Evolutionary conservation across 2,113 vertebrate genomes (phyloP), one percentile per base, ranked within the genome.

Genomic region (Indicator maculatus): DNA sequence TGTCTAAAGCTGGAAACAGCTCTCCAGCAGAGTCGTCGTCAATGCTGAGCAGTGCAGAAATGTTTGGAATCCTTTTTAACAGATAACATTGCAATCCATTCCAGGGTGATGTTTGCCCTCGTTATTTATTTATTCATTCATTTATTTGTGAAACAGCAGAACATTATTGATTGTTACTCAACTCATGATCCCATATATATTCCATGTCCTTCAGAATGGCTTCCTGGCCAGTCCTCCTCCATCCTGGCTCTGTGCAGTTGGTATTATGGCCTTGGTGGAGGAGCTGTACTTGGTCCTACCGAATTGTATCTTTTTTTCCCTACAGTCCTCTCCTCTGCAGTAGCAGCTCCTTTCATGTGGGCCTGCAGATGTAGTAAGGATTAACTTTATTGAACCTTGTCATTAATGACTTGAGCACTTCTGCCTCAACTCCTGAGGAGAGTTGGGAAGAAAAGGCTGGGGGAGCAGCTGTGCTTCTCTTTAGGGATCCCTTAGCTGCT

Each of bases 91-190:
- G 47, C 53, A 65, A 60, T 89, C 27, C 44, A 50, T 79, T 87
- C 55, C 59, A 80, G 16, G 36, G 27, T 66, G 53, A 63, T 88
- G 24, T 77, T 93, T 10, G 5, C 44, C 26, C 6, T 66, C 6
- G 79, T 60, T 72, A 53, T 77, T 56, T 33, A 50, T 76, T 76
- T 53, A 55, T 71, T 38, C 47, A 52, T 71, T 53, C 33, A 53
- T 80, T 58, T 69, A 53, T 67, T 87, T 79, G 55, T 71, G 56
- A 36, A 76, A 65, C 59, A 88, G 44, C 61, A 87, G 63, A 83
- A 75, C 15, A 60, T 83, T 90, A 84, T 86, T 93, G 86, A 87
- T 87, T 72, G 24, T 73, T 89, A 74, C 85, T 89, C 53, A 72
- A 1, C 63, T 84, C 39, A 52, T 82, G 77, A 41, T 47, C 70